Percentiles rank a stretch among this genome's conserved stretches.
These are phyloP conservation scores for Eucidaris tribuloides DNA, from an alignment of 35 echinoderm and acorn worm genomes.

Conservation along the genomic window DNA sequence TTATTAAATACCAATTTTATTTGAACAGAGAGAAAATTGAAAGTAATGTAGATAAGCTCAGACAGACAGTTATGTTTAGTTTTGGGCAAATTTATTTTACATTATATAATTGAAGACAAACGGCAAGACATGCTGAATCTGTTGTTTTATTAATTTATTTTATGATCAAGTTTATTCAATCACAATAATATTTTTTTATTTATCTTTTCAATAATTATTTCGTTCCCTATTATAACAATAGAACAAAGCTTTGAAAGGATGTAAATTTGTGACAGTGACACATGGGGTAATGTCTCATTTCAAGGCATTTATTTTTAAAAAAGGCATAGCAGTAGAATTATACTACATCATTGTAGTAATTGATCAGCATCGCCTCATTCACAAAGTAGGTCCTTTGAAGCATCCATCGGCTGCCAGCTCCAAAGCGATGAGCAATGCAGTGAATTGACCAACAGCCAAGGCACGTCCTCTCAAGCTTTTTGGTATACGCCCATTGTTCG, in stretches of 20 bases:
- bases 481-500: not conserved
- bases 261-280: not conserved
- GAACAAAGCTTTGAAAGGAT: too few species aligned
- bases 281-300: not conserved
- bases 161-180: too few species aligned
- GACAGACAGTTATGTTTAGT: not conserved
- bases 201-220: too few species aligned
- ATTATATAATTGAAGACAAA: too few species aligned
- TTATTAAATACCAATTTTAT: not conserved
- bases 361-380: not conserved
- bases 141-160: too few species aligned
- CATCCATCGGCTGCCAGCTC: constrained; percentile 4
- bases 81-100: not conserved
- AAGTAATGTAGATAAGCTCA: too few species aligned
- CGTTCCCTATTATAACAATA: too few species aligned
- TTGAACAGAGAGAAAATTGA: too few species aligned
- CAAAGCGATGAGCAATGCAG: constrained; percentile 15
- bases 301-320: not conserved
- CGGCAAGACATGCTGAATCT: too few species aligned
- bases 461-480: not conserved
- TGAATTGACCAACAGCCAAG: constrained; percentile 28
- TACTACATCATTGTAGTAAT: not conserved
- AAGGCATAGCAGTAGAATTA: not conserved
- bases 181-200: too few species aligned
- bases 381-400: constrained; percentile 3